Evolutionary conservation across 2,113 vertebrate species (phyloP), one percentile per base, ranked within the genome.

Genomic region (Hiodon alosoides): DNA sequence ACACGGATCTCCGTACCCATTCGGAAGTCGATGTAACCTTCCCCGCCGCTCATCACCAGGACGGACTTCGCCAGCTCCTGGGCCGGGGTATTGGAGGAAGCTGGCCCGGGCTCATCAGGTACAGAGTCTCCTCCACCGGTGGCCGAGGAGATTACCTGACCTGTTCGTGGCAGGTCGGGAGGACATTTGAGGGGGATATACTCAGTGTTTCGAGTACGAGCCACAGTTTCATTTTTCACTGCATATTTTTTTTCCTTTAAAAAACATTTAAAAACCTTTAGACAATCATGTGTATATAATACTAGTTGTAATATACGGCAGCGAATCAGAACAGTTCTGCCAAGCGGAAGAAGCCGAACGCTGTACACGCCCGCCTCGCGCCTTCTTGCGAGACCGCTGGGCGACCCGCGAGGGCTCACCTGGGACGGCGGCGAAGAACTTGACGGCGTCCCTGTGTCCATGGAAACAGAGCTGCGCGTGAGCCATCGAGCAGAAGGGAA

Each of bases 1-100:
- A 31, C 31, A 31, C 31, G 2, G 0, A 7, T 47, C 5, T 8
- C 76, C 96, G 90, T 89, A 99, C 97, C 97, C 95, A 98, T 99
- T 55, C 97, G 93, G 86, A 99, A 99, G 90, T 99, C 97, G 11
- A 99, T 98, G 88, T 99, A 99, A n/a, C 97, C 97, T 82, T 99
- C 97, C 71, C 97, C 97, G 82, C 97, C 97, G 0, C 97, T 99
- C 92, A 99, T 94, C 82, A 99, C 94, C 86, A 99, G 84, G 91
- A 97, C 85, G 0, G 95, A 94, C 84, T 91, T 95, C 79, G 83
- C 83, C 74, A 90, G 85, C 7, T 86, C 86, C 81, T 92, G 93
- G 85, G 72, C 78, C 60, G 90, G 73, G 4, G 88, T 79, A 14
- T 98, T 95, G 67, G 88, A 84, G 14, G 82, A 53, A 5, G 86